Evolutionary conservation across 2,113 vertebrate genomes (phyloP).

Genomic region (Neolamprologus sp.): DNA sequence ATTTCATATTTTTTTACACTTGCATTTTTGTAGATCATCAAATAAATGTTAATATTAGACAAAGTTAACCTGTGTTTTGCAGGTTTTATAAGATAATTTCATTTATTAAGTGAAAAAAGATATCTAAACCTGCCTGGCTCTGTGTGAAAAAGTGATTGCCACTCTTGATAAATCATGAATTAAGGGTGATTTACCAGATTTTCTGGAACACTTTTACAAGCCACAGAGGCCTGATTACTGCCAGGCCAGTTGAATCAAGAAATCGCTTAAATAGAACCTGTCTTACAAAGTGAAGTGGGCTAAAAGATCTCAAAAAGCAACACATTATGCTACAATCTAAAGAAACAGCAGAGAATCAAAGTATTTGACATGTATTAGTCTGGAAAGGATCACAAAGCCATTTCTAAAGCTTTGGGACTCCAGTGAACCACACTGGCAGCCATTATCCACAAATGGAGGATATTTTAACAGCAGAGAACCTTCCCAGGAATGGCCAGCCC

Average conservation of each 20-base stretch:
- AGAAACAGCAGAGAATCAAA: background rate
- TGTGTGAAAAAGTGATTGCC: background rate
- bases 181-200: background rate
- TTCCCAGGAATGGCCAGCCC: background rate
- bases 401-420: background rate
- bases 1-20: background rate
- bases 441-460: background rate
- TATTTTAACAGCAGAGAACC: background rate
- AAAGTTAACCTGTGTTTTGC: background rate
- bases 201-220: background rate
- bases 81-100: background rate
- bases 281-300: background rate
- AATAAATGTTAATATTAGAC: background rate
- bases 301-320: background rate
- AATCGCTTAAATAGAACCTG: background rate
- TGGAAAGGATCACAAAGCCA: background rate
- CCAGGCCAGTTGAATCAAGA: background rate
- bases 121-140: background rate
- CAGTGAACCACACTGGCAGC: background rate
- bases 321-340: background rate
- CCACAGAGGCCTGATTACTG: background rate
- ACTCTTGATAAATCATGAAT: background rate
- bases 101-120: background rate
- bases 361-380: background rate
- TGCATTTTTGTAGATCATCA: background rate